phyloP scores from a whole-genome alignment of 2,797 vertebrate species.

The Acrocephalus scirpaceus region DNA sequence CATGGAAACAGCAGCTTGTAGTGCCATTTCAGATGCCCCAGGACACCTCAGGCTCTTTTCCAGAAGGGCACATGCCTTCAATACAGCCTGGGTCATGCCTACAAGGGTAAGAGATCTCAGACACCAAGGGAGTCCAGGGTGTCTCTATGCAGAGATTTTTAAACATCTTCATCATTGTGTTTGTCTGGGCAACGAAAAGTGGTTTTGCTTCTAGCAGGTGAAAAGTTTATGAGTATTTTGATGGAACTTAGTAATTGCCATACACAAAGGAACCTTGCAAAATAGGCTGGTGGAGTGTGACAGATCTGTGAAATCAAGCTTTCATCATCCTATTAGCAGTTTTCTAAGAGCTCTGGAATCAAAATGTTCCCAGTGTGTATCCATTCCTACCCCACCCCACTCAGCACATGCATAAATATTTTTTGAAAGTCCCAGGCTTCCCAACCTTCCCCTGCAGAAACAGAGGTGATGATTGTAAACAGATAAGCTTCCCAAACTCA shows the following conservation, averaged over 20 bases:
- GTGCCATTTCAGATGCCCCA: not conserved
- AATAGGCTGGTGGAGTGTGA: not conserved
- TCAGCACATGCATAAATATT: not conserved
- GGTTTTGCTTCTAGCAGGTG: not conserved
- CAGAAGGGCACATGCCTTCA: not conserved
- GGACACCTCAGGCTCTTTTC: not conserved
- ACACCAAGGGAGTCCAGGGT: not conserved
- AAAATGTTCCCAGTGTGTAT: not conserved
- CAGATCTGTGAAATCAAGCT: slow-evolving; percentile 26
- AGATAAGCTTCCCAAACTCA: not conserved
- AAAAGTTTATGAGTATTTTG: slow-evolving; percentile 22
- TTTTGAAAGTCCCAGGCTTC: not conserved
- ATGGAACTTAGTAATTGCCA: not conserved
- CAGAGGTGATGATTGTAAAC: not conserved
- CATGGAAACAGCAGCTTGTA: not conserved
- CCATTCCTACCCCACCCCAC: slow-evolving; percentile 4
- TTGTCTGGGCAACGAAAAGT: not conserved
- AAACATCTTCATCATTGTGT: not conserved
- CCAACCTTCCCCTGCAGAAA: not conserved
- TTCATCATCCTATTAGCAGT: slow-evolving; percentile 51
- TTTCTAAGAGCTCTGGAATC: slow-evolving; percentile 42
- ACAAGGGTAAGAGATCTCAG: not conserved
- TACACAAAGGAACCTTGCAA: not conserved
- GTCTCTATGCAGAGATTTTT: not conserved
- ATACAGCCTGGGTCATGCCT: not conserved